Evolutionary conservation across 2,797 vertebrate species (phyloP), one percentile per base, ranked within the genome.

Genomic region (Microchirus variegatus): DNA sequence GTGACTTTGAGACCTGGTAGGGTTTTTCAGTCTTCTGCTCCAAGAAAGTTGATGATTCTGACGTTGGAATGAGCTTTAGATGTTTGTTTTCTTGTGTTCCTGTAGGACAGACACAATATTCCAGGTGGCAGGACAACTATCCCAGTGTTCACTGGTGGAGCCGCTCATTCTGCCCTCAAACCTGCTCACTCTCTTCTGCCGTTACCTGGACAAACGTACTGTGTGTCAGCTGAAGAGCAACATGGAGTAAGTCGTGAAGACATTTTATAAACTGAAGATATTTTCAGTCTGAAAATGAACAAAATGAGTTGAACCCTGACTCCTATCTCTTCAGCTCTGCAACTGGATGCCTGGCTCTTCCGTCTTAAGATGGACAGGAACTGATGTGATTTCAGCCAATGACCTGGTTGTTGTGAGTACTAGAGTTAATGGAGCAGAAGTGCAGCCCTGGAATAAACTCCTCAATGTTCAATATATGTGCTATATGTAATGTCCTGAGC

Each of bases 151-250:
- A 0, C 85, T 98, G 81, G 96, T 96, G 50, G 97, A 99, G 82
- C 97, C 97, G 0, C 91, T 99, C 2, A 88, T 94, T 61, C 81
- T 98, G 53, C 96, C 97, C 5, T 96, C 95, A 50, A 99, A 99
- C 87, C 91, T 99, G 42, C 94, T 98, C 50, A 94, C 95, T 0
- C 93, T 99, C 41, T 99, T 99, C 86, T 98, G 96, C 67, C 94
- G 95, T 37, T 98, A 99, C 54, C 89, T 99, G 86, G 96, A 98
- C 90, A 98, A 96, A 78, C 94, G 95, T 43, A 94, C 94, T 0
- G 80, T 97, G 60, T 92, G 95, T 80, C 94, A 96, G 73, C 92
- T 98, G 53, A 96, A 96, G 84, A 93, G 90, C 86, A 96, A 95
- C 90, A 95, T 97, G 89, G 93, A 98, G 95, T 98, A 87, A 94